phyloP scores from a whole-genome alignment of 2,113 vertebrate genomes.

The Phrynosoma platyrhinos region DNA sequence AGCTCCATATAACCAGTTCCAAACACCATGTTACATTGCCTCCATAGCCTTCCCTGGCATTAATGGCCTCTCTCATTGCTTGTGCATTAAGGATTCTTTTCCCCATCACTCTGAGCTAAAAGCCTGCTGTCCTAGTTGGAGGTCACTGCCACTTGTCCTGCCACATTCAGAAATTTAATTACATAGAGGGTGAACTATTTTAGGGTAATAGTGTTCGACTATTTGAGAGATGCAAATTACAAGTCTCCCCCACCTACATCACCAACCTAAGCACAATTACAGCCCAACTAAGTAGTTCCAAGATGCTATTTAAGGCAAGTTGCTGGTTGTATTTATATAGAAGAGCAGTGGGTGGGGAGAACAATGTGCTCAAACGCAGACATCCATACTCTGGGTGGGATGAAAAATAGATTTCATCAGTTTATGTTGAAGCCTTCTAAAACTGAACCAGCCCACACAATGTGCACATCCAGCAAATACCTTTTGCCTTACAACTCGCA shows the following conservation, averaged over 20 bases:
- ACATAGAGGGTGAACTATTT: constrained; percentile 57
- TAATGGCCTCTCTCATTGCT: constrained; percentile 38
- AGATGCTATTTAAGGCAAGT: constrained; percentile 9
- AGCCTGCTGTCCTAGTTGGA: constrained; percentile 20
- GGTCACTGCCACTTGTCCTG: constrained; percentile 40
- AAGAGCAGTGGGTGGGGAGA: background rate
- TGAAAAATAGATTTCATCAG: background rate
- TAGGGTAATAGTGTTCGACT: constrained; percentile 45
- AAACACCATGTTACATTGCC: background rate
- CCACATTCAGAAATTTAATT: constrained; percentile 63
- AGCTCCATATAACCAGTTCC: background rate
- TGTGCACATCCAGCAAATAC: background rate
- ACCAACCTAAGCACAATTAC: constrained; percentile 58
- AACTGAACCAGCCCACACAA: constrained; percentile 6
- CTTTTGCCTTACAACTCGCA: background rate
- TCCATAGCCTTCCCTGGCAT: constrained; percentile 18
- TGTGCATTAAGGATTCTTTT: constrained; percentile 40
- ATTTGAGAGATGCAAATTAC: constrained; percentile 62
- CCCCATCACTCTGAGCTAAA: constrained; percentile 51
- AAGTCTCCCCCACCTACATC: constrained; percentile 39
- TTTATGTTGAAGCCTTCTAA: background rate
- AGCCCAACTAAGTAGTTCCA: constrained; percentile 56
- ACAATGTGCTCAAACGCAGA: background rate
- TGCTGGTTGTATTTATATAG: background rate
- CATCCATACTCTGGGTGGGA: background rate